These are phyloP conservation scores for Choristoneura rosaceana DNA, from an alignment of 2,888 invertebrate species.

Conservation along the genomic window DNA sequence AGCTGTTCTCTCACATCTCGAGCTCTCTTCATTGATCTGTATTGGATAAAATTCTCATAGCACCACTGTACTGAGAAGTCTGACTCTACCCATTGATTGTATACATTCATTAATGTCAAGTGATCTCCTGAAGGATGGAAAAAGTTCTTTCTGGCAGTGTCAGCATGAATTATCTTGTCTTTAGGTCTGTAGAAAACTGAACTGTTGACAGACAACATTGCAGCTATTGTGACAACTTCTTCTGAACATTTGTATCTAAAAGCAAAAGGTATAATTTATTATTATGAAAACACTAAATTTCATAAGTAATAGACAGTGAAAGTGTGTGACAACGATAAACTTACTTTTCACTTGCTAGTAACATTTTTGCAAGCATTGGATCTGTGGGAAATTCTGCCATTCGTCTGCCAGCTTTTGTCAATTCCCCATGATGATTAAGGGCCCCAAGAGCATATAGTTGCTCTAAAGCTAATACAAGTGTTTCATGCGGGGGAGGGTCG, in stretches of 20 bases:
- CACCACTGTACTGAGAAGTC: conserved; percentile 99
- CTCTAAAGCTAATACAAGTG: conserved; percentile 96
- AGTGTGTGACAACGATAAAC: conserved; percentile 53
- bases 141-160: conserved; percentile 98
- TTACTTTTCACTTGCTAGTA: conserved; percentile 97
- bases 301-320: background rate
- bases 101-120: conserved; percentile 97
- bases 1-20: conserved; percentile 98
- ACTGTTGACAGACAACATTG: conserved; percentile 99
- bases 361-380: conserved; percentile 99
- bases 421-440: conserved; percentile 98
- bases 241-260: conserved; percentile 97
- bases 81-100: conserved; percentile 98
- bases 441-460: conserved; percentile 99
- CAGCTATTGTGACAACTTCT: conserved; percentile 97
- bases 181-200: conserved; percentile 99
- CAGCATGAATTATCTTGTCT: conserved; percentile 99
- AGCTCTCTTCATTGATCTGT: conserved; percentile 97
- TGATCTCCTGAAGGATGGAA: conserved; percentile 97
- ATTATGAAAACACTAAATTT: background rate
- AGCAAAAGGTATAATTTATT: conserved; percentile 42
- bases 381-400: conserved; percentile 99
- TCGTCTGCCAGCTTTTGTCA: conserved; percentile 97
- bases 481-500: conserved; percentile 98
- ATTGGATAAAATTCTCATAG: conserved; percentile 99